Percentiles rank a stretch among this genome's conserved stretches.
Conservation (phyloP, 2,797 vertebrate genomes). For the Mormyrops boulengeri region DNA sequence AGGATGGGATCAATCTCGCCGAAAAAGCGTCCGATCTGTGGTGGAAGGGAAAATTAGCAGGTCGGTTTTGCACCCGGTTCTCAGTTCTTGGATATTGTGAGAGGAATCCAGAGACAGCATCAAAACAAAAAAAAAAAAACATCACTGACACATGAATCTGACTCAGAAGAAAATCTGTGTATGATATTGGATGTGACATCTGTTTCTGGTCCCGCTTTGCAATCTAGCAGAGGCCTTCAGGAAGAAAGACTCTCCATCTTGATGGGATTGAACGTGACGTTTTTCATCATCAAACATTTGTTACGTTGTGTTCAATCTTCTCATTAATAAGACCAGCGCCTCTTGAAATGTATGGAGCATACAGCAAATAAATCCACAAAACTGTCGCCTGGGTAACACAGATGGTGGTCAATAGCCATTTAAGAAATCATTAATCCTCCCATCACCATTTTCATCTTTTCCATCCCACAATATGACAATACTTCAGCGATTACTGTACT, state of each 20-base stretch:
- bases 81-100: not conserved
- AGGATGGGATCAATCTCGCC: conserved; percentile 86
- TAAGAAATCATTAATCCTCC: not conserved
- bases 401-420: not conserved
- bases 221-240: not conserved
- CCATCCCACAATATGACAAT: conserved; percentile 44
- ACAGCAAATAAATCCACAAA: not conserved
- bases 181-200: not conserved
- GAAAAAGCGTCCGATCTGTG: conserved; percentile 86
- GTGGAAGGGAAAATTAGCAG: not conserved
- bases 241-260: not conserved
- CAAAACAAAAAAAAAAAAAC: not conserved
- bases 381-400: not conserved
- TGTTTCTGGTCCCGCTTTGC: not conserved
- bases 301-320: not conserved
- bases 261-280: not conserved
- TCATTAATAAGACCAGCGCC: not conserved
- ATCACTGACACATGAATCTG: not conserved
- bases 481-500: not conserved
- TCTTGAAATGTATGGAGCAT: not conserved
- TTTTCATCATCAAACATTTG: conserved; percentile 12
- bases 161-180: not conserved
- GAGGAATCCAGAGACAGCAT: not conserved
- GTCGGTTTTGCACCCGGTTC: not conserved
- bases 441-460: conserved; percentile 33